phyloP scores from a whole-genome alignment of 2,888 invertebrate genomes.

The Ophonus ardosiacus region DNA sequence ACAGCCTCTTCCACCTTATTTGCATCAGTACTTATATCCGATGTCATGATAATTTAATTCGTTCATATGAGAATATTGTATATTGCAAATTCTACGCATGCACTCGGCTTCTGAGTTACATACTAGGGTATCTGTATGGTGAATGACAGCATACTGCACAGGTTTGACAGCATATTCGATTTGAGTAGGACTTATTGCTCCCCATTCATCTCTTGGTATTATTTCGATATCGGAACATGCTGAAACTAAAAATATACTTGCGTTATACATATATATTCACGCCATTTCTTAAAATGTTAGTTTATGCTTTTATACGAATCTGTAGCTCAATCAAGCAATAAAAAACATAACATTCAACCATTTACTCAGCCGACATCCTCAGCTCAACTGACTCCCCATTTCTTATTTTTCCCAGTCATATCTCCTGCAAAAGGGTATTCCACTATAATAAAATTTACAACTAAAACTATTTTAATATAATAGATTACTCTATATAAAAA shows the following conservation, averaged over 20 bases:
- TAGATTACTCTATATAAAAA: no score
- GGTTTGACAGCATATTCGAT: constrained; percentile 79
- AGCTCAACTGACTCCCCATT: no score
- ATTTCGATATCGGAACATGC: constrained; percentile 76
- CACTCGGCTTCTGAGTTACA: constrained; percentile 76
- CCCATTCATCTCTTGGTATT: constrained; percentile 80
- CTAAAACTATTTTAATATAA: no score
- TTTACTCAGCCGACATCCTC: no score
- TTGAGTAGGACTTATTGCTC: constrained; percentile 75
- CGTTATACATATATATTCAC: no score
- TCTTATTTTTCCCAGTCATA: no score
- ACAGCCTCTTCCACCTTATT: not conserved
- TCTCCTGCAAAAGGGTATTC: no score
- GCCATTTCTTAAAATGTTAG: no score
- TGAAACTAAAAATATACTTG: constrained; percentile 3
- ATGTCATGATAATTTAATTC: constrained; percentile 77
- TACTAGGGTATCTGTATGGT: constrained; percentile 78
- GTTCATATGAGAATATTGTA: constrained; percentile 78
- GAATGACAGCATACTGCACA: constrained; percentile 77
- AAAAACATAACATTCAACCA: no score
- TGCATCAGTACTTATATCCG: constrained; percentile 77
- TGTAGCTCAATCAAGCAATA: no score
- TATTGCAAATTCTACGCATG: constrained; percentile 72
- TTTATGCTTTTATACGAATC: no score
- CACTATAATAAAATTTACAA: no score